Evolutionary conservation across 23 tunicate genomes (phyloP), one percentile per base, ranked within the genome.

Genomic region (Halocynthia roretzi): DNA sequence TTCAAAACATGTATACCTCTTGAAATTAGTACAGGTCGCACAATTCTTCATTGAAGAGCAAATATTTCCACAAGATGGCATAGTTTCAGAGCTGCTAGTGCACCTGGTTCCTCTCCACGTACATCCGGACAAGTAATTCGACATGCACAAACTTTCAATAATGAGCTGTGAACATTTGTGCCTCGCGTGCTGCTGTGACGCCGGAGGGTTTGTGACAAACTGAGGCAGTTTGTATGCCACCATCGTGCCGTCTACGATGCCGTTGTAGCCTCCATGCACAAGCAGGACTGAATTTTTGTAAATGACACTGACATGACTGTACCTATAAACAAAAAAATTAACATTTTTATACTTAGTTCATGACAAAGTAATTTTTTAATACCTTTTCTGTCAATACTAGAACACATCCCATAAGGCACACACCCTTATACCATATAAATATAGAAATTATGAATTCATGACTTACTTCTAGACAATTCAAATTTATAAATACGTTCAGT

Each of bases 221-320:
- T 57, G 8, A 2, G 96, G 96, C 23, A 80, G 62, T 76, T 80
- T 80, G 73, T 79, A 89, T 10, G 82, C 88, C 15, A 51, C 61
- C 6, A 89, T 8, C 12, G 60, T 67, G 71, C 69, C 75, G 40
- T 53, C 70, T 5, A 84, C 78, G 1, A 54, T 80, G 0, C 96
- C 96, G 52, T 80, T 77, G 56, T 83, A 89, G 52, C 96, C 96
- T 9, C 96, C 96, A 76, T 89, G 96, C 62, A 83, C 61, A 10
- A 87, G 62, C 51, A 89, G n/a, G 8, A 80, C 6, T 20, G 76
- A 78, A 44, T 83, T 51, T 15, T 56, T 62, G 18, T 74, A 50
- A 6, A 70, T 82, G 20, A 67, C 77, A 54, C 88, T 78, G 14
- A 80, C 79, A 80, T 89, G 96, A 8, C 81, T 66, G 53, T 44